Base-by-base conservation (phyloP, 1,140 invertebrate genomes). In the Trachelipus rathkii region DNA sequence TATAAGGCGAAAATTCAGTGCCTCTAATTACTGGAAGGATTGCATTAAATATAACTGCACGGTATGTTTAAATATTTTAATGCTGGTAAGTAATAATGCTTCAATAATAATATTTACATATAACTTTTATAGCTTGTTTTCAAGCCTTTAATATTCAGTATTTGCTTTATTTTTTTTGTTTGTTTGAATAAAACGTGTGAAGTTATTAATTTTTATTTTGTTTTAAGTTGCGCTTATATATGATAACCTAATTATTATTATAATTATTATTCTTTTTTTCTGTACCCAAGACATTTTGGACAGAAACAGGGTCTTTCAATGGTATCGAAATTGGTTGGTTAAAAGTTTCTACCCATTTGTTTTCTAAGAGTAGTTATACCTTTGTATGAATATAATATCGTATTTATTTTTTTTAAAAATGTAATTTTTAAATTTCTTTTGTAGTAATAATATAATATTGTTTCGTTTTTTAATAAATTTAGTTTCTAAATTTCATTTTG, bases 21-120 rank as follows among this genome's bases (percentile, higher is more conserved):
- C 96, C 44, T 95, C 94, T 43, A 89, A 92, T 71, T 99, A 96
- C 84, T 99, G 97, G 89, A 87, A 88, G n/a, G 97, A 99, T 84
- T 97, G 96, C 84, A 88, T 91, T 44, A 94, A 95, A 83, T 95
- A 97, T 84, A 91, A 97, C 21, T 97, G 95, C 86, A 99, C 97
- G 82, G 96, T 98, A 88, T 89, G 79, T 73, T 13, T 44, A 7
- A n/a, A n/a, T 23, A 2, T 66, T n/a, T 66, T n/a, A n/a, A 23
- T n/a, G 60, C 15, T 7, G 60, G 60, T 66, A n/a, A 66, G 15
- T n/a, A 23, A n/a, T 23, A n/a, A n/a, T n/a, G 60, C 60, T 66
- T n/a, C 15, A 23, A 2, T n/a, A 66, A 66, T 23, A 7, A 23
- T 60, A 11, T 11, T 11, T 11, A 23, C 15, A n/a, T n/a, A 66